Base-by-base conservation (phyloP, 2,888 invertebrate species). In the Drosophila paucipuncta region DNA sequence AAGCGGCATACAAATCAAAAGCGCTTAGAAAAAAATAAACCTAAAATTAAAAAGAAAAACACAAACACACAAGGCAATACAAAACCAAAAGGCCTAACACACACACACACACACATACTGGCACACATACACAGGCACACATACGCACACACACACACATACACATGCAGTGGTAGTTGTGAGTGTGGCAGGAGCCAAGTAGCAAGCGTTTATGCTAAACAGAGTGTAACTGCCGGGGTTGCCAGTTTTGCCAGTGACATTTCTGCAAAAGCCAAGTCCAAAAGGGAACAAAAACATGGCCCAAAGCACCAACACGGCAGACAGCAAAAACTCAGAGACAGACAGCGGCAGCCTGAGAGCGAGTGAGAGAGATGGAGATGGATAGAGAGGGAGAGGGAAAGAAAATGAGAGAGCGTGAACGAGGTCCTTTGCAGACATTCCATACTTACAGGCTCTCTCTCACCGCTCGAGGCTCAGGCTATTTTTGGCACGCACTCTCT, bases 141-240 rank as follows among this genome's bases (percentile, higher is more conserved):
- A 55, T 33, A 60, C 33, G 35, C 54, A 41, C 6, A 18, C 18
- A 16, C 0, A 30, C 3, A 33, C 35, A 64, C 11, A 55, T 43
- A 60, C 54, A 54, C 54, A 41, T 25, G 28, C 37, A 52, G 28
- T 11, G 30, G 18, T 30, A 30, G 47, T 64, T 28, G 50, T 41
- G 53, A 37, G 57, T 57, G 58, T 80, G 79, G 76, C 78, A 79
- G 83, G 85, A 89, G 89, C 84, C 86, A 90, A 87, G 87, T 90
- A 90, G 90, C 90, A 90, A 90, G 80, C 88, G 87, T 85, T 89
- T 90, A 87, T 89, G 90, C 87, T 89, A 89, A 91, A 85, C 89
- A 89, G 90, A 89, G 91, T 89, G 90, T 89, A 89, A 89, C 90
- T 91, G 88, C 85, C 84, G 88, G 85, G 91, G 90, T 89, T 85